Base-by-base conservation (phyloP, 2,113 vertebrate genomes). In the Amblyopsis rosae region DNA sequence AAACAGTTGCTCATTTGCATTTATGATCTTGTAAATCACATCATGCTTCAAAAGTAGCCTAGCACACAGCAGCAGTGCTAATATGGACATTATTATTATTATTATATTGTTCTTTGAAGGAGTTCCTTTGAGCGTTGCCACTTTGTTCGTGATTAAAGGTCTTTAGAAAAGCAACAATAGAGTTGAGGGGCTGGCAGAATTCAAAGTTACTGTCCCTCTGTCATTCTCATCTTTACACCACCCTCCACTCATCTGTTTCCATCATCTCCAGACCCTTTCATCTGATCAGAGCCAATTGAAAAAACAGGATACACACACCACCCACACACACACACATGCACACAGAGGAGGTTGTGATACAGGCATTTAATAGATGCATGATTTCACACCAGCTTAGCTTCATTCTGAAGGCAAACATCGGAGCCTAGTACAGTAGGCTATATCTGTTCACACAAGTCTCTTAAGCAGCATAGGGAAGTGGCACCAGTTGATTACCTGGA, bases 261-360 rank as follows among this genome's bases (percentile, higher is more conserved):
- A 26, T 57, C 64, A 48, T 60, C 62, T 54, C 35, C 47, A 12
- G 32, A 48, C 17, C 1, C 17, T 79, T 73, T 65, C 17, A 68
- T 68, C 66, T 53, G 65, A 33, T 50, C 47, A 73, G 11, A 51
- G 13, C 47, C 74, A 67, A 62, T 57, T 70, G 72, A 59, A 70
- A 69, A 73, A 75, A 6, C 62, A 59, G 26, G 65, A 33, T 11
- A 16, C 45, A 62, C 41, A 6, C 41, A 46, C n/a, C 54, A 57
- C 55, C 12, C 16, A 57, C 16, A 19, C 55, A 57, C 16, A 5
- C 55, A 57, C 12, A 62, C 57, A 61, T 35, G 62, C 46, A 50
- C 47, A 76, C 57, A 41, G 7, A 41, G 35, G 35, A 41, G 4
- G 4, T 5, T 41, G 35, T 41, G 16, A 59, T 12, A 17, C 16